phyloP scores from a whole-genome alignment of 2,888 invertebrate species.

The Agrotis puta region DNA sequence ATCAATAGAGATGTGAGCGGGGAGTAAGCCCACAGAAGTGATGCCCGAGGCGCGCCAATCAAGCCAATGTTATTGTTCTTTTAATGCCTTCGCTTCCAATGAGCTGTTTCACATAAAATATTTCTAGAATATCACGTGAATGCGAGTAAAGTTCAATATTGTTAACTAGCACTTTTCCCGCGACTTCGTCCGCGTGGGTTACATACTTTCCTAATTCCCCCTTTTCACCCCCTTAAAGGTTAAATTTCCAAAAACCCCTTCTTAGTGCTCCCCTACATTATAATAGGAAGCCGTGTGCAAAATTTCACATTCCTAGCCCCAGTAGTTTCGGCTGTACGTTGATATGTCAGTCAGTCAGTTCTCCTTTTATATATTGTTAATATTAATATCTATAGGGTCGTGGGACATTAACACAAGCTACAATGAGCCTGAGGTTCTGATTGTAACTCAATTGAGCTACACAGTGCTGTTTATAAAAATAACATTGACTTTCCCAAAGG shows the following conservation, averaged over 20 bases:
- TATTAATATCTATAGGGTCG: not conserved
- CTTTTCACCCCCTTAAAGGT: too few relatives aligned
- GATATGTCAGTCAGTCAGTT: too few relatives aligned
- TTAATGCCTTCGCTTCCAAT: constrained; percentile 64
- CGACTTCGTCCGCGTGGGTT: too few relatives aligned
- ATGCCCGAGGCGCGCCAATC: constrained; percentile 58
- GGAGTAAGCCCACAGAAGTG: constrained; percentile 66
- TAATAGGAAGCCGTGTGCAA: too few relatives aligned
- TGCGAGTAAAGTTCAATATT: constrained; percentile 28
- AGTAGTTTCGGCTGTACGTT: too few relatives aligned
- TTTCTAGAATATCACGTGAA: constrained; percentile 20
- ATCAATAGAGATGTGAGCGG: constrained; percentile 72
- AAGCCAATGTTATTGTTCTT: constrained; percentile 72
- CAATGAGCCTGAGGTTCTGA: constrained; percentile 28
- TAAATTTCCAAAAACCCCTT: too few relatives aligned
- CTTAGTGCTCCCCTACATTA: too few relatives aligned
- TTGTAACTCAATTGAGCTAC: constrained; percentile 43
- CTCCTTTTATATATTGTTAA: too few relatives aligned
- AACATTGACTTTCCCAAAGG: constrained; percentile 54
- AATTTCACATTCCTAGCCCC: too few relatives aligned
- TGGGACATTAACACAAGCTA: constrained; percentile 17
- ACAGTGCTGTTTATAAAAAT: constrained; percentile 48
- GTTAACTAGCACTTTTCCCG: too few relatives aligned
- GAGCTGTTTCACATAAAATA: constrained; percentile 39
- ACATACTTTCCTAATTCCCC: too few relatives aligned